Base-by-base conservation (phyloP, 1,140 invertebrate species). In the Brachionus paranguensis region DNA sequence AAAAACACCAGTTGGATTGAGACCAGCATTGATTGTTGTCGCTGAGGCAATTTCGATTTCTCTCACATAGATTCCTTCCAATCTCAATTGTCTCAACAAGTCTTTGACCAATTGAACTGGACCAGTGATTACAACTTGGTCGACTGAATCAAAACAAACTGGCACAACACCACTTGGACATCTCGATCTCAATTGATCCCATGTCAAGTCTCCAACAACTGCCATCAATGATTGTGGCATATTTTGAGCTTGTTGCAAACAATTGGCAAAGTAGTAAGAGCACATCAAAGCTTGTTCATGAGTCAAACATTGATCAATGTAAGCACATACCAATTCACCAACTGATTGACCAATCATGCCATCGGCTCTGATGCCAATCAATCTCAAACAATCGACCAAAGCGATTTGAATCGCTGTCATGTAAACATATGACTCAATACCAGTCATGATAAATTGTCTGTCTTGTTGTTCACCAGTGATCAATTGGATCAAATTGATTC, bases 351-450 rank as follows among this genome's bases (percentile, higher is more conserved):
- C 97, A 55, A 98, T 90, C 86, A 99, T 95, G 68, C 95, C 96
- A 89, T 98, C 95, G 8, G 96, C 95, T 72, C 92, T 90, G 11
- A 99, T 91, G 78, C 93, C 94, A 45, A 97, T 86, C 3, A 90
- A 90, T 45, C 89, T 92, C 17, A 98, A 89, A 24, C 96, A 86
- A 89, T 98, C 96, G 1, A 95, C 93, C 1, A 98, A 89, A 8
- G 95, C 96, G 78, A 98, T 93, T 90, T 99, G 97, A 87, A 98
- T 93, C 37, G 96, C 94, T 45, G 96, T 95, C 86, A 99, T 98
- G 0, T 93, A 93, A 5, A 98, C 92, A 89, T 98, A 98, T 0
- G 94, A 94, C 86, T 95, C 68, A 87, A 98, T 93, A 45, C 95
- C 94, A 45, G 96, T 95, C 86, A 99, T 98, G 0, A 93, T 93